phyloP scores from a whole-genome alignment of 2,113 vertebrate genomes.

The Chamaetylas fuelleborni region DNA sequence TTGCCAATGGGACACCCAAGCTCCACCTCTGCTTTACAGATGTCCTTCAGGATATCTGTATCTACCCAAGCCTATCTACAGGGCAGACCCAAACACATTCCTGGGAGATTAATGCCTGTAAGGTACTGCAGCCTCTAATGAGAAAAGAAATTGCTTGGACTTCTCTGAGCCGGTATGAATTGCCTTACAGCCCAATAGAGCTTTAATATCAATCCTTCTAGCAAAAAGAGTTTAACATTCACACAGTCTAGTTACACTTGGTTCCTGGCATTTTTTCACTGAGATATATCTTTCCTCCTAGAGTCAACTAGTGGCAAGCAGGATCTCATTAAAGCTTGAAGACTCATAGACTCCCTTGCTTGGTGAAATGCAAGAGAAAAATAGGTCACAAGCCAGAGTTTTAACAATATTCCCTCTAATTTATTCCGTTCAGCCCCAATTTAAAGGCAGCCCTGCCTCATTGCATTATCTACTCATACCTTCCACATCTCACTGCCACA shows the following conservation, averaged over 20 bases:
- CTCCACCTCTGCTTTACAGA: background rate
- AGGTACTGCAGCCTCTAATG: background rate
- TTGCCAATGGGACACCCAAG: background rate
- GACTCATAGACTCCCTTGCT: background rate
- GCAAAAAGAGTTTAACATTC: background rate
- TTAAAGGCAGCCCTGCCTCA: background rate
- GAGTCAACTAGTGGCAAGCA: background rate
- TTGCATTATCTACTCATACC: background rate
- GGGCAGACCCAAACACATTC: background rate
- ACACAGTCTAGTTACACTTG: background rate
- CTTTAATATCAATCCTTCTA: background rate
- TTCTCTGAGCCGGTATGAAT: background rate
- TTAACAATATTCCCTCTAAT: conserved; percentile 22
- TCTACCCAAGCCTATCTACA: background rate
- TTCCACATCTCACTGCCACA: background rate
- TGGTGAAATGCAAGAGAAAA: conserved; percentile 38
- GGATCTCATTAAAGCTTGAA: conserved; percentile 49
- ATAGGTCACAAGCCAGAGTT: conserved; percentile 21
- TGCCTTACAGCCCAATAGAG: background rate
- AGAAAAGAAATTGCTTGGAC: background rate
- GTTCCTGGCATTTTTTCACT: background rate
- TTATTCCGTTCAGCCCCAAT: conserved; percentile 32
- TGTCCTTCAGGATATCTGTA: background rate
- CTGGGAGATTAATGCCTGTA: background rate
- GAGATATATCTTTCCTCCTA: background rate